phyloP scores from a whole-genome alignment of 2,888 invertebrate genomes.

The Miltochrista miniata region DNA sequence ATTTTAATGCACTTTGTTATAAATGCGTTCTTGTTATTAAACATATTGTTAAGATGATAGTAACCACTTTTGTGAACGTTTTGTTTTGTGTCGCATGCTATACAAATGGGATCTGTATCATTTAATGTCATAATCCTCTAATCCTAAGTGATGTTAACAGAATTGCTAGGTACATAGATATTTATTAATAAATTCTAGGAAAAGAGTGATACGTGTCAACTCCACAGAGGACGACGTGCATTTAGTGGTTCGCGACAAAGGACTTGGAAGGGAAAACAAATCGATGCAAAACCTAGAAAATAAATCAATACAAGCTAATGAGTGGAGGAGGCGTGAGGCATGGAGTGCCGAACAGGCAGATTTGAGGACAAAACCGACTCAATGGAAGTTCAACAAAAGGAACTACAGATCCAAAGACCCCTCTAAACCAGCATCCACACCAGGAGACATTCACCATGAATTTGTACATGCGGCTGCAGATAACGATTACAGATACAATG shows the following conservation, averaged over 20 bases:
- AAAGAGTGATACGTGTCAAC: slow-evolving; percentile 89
- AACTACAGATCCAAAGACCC: slow-evolving; percentile 81
- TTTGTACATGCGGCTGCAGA: slow-evolving; percentile 74
- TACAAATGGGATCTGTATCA: slow-evolving; percentile 6
- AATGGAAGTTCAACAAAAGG: slow-evolving; percentile 90
- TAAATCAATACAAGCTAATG: slow-evolving; percentile 90
- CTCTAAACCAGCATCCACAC: slow-evolving; percentile 76
- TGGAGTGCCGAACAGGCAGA: slow-evolving; percentile 92
- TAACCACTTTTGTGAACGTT: neutral
- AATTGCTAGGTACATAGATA: slow-evolving; percentile 80
- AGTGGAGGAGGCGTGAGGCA: slow-evolving; percentile 92
- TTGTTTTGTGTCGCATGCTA: slow-evolving; percentile 23
- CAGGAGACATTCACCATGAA: slow-evolving; percentile 73
- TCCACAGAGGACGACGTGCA: slow-evolving; percentile 89
- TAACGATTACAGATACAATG: slow-evolving; percentile 76
- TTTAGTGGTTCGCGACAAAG: slow-evolving; percentile 88
- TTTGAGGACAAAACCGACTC: slow-evolving; percentile 86
- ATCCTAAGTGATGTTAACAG: slow-evolving; percentile 40
- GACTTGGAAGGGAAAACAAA: slow-evolving; percentile 88
- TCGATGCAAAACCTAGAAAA: slow-evolving; percentile 89
- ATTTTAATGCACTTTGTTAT: slow-evolving; percentile 18
- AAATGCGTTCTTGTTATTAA: neutral
- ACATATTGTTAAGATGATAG: neutral
- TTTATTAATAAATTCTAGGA: slow-evolving; percentile 86
- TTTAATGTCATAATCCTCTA: slow-evolving; percentile 16